Evolutionary conservation across 2,888 invertebrate species (phyloP), one percentile per base, ranked within the genome.

Genomic region (Alentia gelatinosa): DNA sequence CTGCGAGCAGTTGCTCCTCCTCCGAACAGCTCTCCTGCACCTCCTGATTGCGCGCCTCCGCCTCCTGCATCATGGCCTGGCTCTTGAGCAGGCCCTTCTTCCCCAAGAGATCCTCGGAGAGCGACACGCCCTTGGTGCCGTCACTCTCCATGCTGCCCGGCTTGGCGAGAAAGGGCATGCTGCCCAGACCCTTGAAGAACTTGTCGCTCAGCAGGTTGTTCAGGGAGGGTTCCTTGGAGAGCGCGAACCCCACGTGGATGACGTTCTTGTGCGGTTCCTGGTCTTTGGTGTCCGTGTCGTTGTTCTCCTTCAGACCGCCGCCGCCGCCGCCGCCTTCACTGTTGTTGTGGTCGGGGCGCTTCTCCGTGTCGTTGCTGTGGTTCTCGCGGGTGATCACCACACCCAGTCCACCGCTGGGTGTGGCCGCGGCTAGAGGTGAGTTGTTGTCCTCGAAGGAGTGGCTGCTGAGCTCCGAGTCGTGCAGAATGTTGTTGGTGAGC

Each of bases 401-500:
- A 19, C 68, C 68, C 26, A 74, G 40, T 37, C 56, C 89, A 4
- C 30, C 26, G 26, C 7, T 19, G 4, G 42, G 19, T 19, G 35
- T 19, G 1, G 37, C 15, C 75, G 63, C 47, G 19, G 68, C 37
- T n/a, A n/a, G n/a, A 40, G 89, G 75, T 5, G 89, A 33, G 19
- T 33, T 56, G 26, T 40, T 74, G 33, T 92, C 92, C 23, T 91
- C 91, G 56, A 88, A 90, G 0, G 92, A 91, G 56, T 92, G 91
- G 56, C 89, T 92, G 56, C 91, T 92, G 19, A 91, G 75, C 37
- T 91, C 92, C 23, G 92, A 92, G 86, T 92, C 91, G 90, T 92
- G 91, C 23, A 42, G 47, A 33, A 88, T 68, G 50, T 74, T 75
- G 42, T 90, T 90, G 1, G 90, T 90, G 47, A 90, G 75, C 1